Conservation (phyloP, 2,113 vertebrate genomes). For the Agapornis roseicollis region DNA sequence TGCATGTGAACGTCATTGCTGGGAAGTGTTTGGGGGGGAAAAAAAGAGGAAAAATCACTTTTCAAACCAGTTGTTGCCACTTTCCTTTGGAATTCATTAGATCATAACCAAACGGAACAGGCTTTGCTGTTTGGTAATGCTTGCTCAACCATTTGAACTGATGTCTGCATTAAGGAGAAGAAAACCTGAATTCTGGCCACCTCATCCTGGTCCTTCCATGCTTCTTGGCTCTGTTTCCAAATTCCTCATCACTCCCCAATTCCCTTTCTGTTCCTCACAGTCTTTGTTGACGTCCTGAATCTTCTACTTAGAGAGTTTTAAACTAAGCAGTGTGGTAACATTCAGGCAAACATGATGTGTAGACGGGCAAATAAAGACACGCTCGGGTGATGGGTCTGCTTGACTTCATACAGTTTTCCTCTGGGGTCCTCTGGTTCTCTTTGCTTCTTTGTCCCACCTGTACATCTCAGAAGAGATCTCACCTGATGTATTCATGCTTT, state of each 20-base stretch:
- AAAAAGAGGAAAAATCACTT: constrained; percentile 1
- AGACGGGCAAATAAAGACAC: constrained; percentile 45
- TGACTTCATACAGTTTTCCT: neutral
- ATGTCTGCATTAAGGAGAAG: neutral
- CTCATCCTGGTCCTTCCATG: neutral
- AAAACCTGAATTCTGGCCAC: neutral
- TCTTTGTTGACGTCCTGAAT: neutral
- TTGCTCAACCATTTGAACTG: neutral
- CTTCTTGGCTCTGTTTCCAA: neutral
- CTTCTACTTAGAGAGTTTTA: constrained; percentile 25
- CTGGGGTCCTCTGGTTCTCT: neutral
- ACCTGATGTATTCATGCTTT: neutral
- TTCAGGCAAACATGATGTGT: constrained; percentile 19
- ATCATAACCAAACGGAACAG: neutral
- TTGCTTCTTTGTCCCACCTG: neutral
- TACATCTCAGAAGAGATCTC: neutral
- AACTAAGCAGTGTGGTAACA: neutral
- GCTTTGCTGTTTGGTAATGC: neutral
- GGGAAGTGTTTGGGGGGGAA: neutral
- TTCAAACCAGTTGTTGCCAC: neutral
- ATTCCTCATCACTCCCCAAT: neutral
- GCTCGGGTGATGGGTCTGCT: constrained; percentile 34
- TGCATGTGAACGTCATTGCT: constrained; percentile 42
- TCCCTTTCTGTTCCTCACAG: neutral
- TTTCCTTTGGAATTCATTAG: constrained; percentile 19